These are phyloP conservation scores for Seira ritae DNA, from an alignment of 2,888 invertebrate species.

Conservation along the genomic window DNA sequence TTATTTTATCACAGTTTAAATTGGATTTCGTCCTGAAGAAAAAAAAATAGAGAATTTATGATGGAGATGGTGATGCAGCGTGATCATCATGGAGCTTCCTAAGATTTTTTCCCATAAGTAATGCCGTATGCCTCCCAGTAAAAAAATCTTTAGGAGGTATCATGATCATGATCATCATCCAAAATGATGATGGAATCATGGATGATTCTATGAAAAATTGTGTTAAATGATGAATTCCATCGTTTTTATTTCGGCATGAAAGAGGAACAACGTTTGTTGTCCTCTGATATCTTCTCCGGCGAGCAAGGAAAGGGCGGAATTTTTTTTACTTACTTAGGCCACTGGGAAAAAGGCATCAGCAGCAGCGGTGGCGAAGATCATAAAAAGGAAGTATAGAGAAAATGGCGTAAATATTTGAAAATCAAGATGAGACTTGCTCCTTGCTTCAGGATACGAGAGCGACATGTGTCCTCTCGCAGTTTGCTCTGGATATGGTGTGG, in stretches of 20 bases:
- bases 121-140: neutral
- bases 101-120: neutral
- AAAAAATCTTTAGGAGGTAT: no score
- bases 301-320: neutral
- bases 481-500: no score
- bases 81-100: neutral
- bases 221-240: neutral
- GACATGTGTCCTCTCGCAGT: no score
- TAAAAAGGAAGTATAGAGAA: constrained; percentile 36
- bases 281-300: neutral
- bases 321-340: no score
- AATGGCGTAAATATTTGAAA: constrained; percentile 29
- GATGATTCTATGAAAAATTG: neutral
- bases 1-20: neutral
- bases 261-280: neutral
- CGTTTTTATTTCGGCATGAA: neutral
- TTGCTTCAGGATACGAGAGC: no score
- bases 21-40: constrained; percentile 18
- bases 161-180: no score
- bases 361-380: constrained; percentile 38
- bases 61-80: neutral
- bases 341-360: constrained; percentile 11
- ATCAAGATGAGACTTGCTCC: no score
- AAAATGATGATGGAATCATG: no score
- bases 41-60: constrained; percentile 6